Percentiles rank a stretch among this genome's conserved stretches.
Conservation (phyloP, 2,113 vertebrate genomes). For the Falco punctatus region DNA sequence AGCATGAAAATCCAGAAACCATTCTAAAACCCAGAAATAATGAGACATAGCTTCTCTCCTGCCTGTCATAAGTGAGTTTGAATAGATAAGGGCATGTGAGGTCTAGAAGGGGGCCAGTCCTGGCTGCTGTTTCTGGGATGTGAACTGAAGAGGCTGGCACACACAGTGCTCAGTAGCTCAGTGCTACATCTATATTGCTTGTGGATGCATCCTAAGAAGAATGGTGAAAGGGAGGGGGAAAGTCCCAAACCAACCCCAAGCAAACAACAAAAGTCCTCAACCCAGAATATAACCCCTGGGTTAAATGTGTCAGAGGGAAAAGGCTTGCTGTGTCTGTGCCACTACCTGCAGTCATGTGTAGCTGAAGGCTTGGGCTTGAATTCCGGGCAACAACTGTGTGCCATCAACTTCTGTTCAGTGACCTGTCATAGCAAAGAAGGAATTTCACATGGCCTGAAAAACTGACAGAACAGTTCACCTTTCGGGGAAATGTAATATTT, state of each 20-base stretch:
- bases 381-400: constrained; percentile 16
- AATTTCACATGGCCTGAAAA: constrained; percentile 82
- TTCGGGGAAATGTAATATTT: constrained; percentile 84
- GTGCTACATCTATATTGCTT: not conserved
- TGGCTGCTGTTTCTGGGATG: not conserved
- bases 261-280: not conserved
- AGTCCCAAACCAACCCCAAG: not conserved
- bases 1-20: not conserved
- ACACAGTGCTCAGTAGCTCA: not conserved
- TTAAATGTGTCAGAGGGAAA: constrained; percentile 1
- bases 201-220: not conserved
- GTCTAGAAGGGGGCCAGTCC: not conserved
- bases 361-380: constrained; percentile 41
- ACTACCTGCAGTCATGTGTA: constrained; percentile 23
- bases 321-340: not conserved
- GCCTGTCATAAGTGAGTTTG: not conserved
- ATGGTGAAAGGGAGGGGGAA: not conserved
- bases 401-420: constrained; percentile 80
- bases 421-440: constrained; percentile 80
- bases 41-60: not conserved
- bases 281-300: rapidly evolving
- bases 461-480: constrained; percentile 85
- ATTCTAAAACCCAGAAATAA: not conserved
- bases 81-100: not conserved
- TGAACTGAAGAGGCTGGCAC: not conserved